Evolutionary conservation across 2,888 invertebrate genomes (phyloP), one percentile per base, ranked within the genome.

Genomic region (Tetramorium bicarinatum): DNA sequence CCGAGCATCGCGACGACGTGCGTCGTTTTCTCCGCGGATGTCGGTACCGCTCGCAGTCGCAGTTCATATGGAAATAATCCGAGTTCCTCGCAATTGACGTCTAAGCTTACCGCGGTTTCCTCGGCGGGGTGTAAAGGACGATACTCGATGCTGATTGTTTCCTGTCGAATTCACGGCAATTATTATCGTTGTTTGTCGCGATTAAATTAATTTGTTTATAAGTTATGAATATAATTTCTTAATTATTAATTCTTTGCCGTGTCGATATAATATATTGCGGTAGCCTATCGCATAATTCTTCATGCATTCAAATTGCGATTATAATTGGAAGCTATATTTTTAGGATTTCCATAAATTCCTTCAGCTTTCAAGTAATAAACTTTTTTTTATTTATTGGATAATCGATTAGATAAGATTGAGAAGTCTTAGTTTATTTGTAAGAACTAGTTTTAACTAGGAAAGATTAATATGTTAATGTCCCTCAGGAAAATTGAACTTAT

Each of bases 51-150:
- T 77, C 87, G 91, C 13, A 93, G 87, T 59, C 89, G 89, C 25
- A 93, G 74, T 82, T 93, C 91, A 71, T 93, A 93, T 4, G 90
- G 92, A 59, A 90, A 91, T 72, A 72, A 59, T 44, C 93, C 93
- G 13, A 93, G 81, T 67, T 88, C 88, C 21, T 83, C 21, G 44
- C 89, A 90, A 62, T 44, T 44, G 8, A 93, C 34, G n/a, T 88
- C 86, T 11, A 93, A 38, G 7, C 61, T 85, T 13, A 84, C 72
- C 4, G 72, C 47, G 18, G 54, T 67, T 52, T 87, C 85, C n/a
- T 93, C 89, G n/a, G 86, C 85, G 0, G 90, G 80, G 0, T 91
- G 25, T 52, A 92, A 67, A 7, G 93, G 93, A 2, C 64, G 61
- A 82, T 92, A 92, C 54, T 90, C 84, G 41, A 93, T 86, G 41